Conservation (phyloP, 2,113 vertebrate genomes). For the Coracopsis vasa region DNA sequence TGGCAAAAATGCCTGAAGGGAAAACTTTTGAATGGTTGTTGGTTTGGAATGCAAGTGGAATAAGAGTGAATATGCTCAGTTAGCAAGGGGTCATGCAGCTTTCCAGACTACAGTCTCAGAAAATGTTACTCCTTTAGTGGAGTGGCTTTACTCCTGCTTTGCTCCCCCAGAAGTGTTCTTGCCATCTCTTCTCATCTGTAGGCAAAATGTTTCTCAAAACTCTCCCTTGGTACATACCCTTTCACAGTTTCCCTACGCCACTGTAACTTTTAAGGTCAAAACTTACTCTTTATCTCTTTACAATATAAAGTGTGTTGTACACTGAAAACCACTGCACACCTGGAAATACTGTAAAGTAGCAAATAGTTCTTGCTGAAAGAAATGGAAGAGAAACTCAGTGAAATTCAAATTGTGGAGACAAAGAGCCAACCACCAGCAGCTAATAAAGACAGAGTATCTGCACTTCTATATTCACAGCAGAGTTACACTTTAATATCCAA, state of each 20-base stretch:
- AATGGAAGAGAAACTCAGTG: neutral
- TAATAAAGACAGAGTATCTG: neutral
- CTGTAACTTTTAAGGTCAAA: neutral
- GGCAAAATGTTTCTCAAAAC: neutral
- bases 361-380: neutral
- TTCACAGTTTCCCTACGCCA: neutral
- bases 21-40: neutral
- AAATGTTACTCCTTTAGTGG: neutral
- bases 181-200: neutral
- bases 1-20: neutral
- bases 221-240: neutral
- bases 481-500: neutral
- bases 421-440: neutral
- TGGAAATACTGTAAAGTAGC: neutral
- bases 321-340: neutral
- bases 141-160: neutral
- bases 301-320: neutral
- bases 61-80: neutral
- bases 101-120: neutral
- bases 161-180: neutral
- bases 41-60: neutral
- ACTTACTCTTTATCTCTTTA: neutral
- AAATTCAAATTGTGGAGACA: neutral
- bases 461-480: neutral
- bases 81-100: neutral